phyloP scores from a whole-genome alignment of 2,113 vertebrate genomes.

The Gallinago jamesoni region DNA sequence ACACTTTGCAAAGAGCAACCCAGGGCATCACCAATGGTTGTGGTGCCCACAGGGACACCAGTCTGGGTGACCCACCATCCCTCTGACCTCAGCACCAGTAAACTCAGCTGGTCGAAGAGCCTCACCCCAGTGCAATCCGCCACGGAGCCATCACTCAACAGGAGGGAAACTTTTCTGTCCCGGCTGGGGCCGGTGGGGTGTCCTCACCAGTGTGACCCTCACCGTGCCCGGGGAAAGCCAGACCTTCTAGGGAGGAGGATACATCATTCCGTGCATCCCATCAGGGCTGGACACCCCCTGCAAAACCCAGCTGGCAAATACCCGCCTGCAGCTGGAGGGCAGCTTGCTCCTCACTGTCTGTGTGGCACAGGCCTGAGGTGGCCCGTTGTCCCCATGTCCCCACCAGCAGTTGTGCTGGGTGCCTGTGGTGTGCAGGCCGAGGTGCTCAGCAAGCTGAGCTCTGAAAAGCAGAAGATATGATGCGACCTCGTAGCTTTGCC shows the following conservation, averaged over 20 bases:
- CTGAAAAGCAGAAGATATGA: neutral
- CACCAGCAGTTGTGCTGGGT: neutral
- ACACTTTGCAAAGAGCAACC: neutral
- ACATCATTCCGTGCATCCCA: fast-evolving
- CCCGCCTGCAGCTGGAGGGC: neutral
- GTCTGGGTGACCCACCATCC: neutral
- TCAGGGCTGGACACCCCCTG: neutral
- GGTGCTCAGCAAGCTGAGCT: neutral
- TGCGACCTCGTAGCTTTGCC: neutral
- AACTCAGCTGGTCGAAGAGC: neutral
- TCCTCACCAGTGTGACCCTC: fast-evolving
- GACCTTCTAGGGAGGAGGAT: neutral
- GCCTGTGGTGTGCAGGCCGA: neutral
- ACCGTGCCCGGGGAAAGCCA: fast-evolving
- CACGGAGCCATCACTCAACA: neutral
- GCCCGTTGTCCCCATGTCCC: neutral
- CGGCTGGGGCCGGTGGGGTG: fast-evolving
- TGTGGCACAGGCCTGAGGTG: fast-evolving
- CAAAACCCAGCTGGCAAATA: neutral
- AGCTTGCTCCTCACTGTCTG: neutral
- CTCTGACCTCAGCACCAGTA: neutral
- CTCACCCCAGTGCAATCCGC: neutral
- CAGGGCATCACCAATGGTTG: fast-evolving
- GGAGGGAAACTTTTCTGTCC: neutral
- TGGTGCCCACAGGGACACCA: neutral